phyloP scores from a whole-genome alignment of 2,888 invertebrate genomes.

The Scaptomyza reducta region DNA sequence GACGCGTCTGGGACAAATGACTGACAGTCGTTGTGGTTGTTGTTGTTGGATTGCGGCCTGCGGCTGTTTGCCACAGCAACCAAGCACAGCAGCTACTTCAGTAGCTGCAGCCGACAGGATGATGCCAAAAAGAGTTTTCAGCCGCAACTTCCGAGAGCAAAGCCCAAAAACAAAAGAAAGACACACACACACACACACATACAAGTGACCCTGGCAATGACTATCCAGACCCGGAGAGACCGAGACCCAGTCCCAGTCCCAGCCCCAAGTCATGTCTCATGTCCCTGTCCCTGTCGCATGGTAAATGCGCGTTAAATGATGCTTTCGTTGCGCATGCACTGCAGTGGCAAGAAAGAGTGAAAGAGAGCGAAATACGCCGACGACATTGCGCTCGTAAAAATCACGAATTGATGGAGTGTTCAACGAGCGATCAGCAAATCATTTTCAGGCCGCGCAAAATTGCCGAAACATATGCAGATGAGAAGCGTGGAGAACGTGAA shows the following conservation, averaged over 20 bases:
- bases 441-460: constrained; percentile 79
- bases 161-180: constrained; percentile 56
- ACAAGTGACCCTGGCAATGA: constrained; percentile 46
- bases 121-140: constrained; percentile 48
- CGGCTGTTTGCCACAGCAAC: constrained; percentile 59
- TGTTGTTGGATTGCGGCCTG: constrained; percentile 29
- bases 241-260: constrained; percentile 9
- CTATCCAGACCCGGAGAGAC: constrained; percentile 32
- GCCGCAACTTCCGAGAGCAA: constrained; percentile 36
- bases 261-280: background rate
- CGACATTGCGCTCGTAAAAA: constrained; percentile 83
- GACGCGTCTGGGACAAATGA: constrained; percentile 75
- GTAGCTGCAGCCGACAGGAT: constrained; percentile 80
- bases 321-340: constrained; percentile 79
- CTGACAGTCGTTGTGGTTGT: constrained; percentile 54
- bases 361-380: constrained; percentile 33
- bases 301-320: constrained; percentile 80
- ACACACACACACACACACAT: constrained; percentile 8
- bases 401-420: constrained; percentile 84
- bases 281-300: constrained; percentile 16
- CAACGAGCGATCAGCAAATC: constrained; percentile 82
- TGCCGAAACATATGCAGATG: constrained; percentile 79
- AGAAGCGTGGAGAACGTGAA: constrained; percentile 52
- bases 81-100: constrained; percentile 80
- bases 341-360: constrained; percentile 40